Percentiles rank a stretch among this genome's conserved stretches.
Evolutionary conservation across 2,113 vertebrate species (phyloP).

Genomic region (Ellobius talpinus): DNA sequence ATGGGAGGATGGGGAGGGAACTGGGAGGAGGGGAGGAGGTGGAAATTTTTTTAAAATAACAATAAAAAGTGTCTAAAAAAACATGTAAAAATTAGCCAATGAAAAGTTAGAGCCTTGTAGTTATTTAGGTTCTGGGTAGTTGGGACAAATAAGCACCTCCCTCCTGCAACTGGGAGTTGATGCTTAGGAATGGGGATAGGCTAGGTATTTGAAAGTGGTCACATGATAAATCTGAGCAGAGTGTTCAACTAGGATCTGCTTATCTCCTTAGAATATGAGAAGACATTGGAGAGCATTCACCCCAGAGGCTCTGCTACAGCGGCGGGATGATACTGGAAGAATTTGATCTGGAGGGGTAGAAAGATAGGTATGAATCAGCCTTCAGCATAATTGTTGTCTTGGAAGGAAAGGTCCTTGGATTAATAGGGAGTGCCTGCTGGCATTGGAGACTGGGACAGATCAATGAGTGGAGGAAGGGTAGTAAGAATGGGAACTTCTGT

Average conservation of each 20-base stretch:
- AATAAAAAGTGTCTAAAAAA: too few relatives aligned
- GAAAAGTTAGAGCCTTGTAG: too few relatives aligned
- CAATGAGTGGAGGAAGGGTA: neutral
- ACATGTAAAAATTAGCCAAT: too few relatives aligned
- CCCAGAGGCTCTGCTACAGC: neutral
- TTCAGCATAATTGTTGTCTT: neutral
- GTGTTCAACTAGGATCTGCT: neutral
- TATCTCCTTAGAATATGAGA: neutral
- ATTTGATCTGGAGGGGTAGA: neutral
- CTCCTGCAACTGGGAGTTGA: neutral
- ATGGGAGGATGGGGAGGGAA: too few relatives aligned
- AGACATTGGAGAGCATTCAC: neutral
- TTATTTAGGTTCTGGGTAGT: too few relatives aligned
- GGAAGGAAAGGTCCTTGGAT: neutral
- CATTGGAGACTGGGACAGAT: neutral
- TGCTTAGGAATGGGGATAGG: neutral
- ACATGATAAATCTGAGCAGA: neutral
- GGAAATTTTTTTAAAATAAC: too few relatives aligned
- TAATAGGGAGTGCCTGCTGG: neutral
- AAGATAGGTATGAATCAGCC: neutral
- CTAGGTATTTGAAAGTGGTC: neutral
- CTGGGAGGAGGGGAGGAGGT: too few relatives aligned
- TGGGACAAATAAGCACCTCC: too few relatives aligned
- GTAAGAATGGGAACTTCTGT: neutral
- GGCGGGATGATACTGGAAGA: neutral